Conservation (phyloP, 2,888 invertebrate genomes). For the Spilarctia lutea region DNA sequence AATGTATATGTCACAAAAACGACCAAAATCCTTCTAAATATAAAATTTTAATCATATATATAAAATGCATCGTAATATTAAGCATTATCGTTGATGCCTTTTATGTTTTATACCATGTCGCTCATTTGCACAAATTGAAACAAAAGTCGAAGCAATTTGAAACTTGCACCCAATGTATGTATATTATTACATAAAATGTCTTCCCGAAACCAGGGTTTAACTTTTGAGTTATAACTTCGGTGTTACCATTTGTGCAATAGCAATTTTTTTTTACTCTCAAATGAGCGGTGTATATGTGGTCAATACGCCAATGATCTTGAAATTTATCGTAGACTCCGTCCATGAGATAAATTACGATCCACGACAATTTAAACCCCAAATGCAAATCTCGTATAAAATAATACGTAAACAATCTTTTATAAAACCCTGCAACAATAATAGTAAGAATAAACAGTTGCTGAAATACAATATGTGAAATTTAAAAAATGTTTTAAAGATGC, state of each 20-base stretch:
- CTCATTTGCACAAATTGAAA: background rate
- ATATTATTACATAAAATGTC: background rate
- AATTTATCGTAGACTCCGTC: constrained; percentile 72
- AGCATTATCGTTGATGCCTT: constrained; percentile 31
- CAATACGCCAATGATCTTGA: constrained; percentile 35
- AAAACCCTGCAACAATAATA: constrained; percentile 10
- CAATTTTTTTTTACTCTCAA: background rate
- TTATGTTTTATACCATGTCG: constrained; percentile 26
- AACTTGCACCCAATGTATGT: background rate
- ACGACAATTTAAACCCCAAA: constrained; percentile 26
- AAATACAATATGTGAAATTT: background rate
- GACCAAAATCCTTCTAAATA: constrained; percentile 2
- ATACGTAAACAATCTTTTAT: constrained; percentile 27
- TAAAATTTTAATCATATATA: constrained; percentile 38
- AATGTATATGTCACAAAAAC: background rate
- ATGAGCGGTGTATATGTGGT: constrained; percentile 22
- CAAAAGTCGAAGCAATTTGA: background rate
- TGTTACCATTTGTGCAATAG: background rate
- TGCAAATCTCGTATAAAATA: constrained; percentile 30
- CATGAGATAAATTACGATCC: constrained; percentile 67
- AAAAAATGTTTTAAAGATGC: constrained; percentile 30
- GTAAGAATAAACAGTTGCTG: constrained; percentile 14
- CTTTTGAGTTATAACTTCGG: background rate
- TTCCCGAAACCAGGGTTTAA: background rate
- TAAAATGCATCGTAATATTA: constrained; percentile 39